These are phyloP conservation scores for Manduca sexta DNA, from an alignment of 1,140 invertebrate genomes.

Conservation along the genomic window DNA sequence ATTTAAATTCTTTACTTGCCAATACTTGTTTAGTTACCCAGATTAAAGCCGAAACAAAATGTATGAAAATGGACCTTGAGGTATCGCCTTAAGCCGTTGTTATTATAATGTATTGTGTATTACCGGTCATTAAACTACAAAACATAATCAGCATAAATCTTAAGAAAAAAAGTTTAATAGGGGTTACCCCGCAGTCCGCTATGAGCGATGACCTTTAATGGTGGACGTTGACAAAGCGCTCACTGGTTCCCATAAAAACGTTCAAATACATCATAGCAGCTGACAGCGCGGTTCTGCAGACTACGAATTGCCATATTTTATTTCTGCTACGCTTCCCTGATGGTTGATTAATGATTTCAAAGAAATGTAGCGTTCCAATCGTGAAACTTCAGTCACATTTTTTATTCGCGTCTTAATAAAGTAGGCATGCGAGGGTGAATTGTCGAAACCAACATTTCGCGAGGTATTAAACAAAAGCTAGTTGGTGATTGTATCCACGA, in stretches of 20 bases:
- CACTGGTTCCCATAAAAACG: slow-evolving; percentile 63
- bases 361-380: not conserved
- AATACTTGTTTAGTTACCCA: no score
- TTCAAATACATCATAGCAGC: slow-evolving; percentile 66
- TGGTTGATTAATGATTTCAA: slow-evolving; percentile 61
- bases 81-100: no score
- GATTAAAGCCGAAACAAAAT: no score
- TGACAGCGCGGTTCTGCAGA: slow-evolving; percentile 57
- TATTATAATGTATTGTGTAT: no score
- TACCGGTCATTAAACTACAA: not conserved
- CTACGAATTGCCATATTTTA: slow-evolving; percentile 68
- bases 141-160: slow-evolving; percentile 22
- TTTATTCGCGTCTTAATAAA: no score
- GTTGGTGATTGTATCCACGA: slow-evolving; percentile 8
- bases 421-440: no score
- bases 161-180: slow-evolving; percentile 16
- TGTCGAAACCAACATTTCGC: not conserved
- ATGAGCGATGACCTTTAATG: slow-evolving; percentile 66
- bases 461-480: slow-evolving; percentile 24
- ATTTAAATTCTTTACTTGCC: no score
- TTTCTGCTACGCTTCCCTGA: slow-evolving; percentile 57
- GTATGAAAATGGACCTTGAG: no score
- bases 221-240: slow-evolving; percentile 68
- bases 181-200: slow-evolving; percentile 22
- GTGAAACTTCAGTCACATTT: no score